Conservation (phyloP, 2,797 vertebrate genomes). For the Triplophysa yarkandensis region DNA sequence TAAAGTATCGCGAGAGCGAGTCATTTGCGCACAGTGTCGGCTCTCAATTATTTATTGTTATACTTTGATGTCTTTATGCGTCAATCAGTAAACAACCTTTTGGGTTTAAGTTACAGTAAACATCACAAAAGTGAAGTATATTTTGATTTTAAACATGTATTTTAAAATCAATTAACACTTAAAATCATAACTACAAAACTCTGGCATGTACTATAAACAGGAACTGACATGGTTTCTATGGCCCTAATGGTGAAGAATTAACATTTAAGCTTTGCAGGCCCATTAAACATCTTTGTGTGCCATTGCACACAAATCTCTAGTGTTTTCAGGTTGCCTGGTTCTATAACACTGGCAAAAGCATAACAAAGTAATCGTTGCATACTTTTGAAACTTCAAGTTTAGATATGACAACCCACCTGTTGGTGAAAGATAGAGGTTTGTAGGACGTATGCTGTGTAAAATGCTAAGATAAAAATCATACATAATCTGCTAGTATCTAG, state of each 20-base stretch:
- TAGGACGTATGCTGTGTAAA: too few relatives aligned
- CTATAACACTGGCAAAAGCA: neutral
- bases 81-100: too few relatives aligned
- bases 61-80: neutral
- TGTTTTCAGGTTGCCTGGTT: neutral
- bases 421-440: neutral
- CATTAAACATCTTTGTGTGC: neutral
- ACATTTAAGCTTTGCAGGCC: neutral
- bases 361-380: neutral
- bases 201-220: too few relatives aligned
- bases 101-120: too few relatives aligned
- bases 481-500: too few relatives aligned
- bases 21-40: too few relatives aligned
- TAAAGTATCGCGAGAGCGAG: neutral
- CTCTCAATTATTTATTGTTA: too few relatives aligned
- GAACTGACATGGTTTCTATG: neutral
- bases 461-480: too few relatives aligned
- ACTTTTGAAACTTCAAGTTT: neutral
- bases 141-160: too few relatives aligned
- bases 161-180: too few relatives aligned
- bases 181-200: too few relatives aligned
- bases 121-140: too few relatives aligned
- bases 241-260: neutral
- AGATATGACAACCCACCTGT: neutral
- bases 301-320: constrained; percentile 2